Conservation (phyloP, 2,797 vertebrate species). For the Tenualosa thibaudeaui region DNA sequence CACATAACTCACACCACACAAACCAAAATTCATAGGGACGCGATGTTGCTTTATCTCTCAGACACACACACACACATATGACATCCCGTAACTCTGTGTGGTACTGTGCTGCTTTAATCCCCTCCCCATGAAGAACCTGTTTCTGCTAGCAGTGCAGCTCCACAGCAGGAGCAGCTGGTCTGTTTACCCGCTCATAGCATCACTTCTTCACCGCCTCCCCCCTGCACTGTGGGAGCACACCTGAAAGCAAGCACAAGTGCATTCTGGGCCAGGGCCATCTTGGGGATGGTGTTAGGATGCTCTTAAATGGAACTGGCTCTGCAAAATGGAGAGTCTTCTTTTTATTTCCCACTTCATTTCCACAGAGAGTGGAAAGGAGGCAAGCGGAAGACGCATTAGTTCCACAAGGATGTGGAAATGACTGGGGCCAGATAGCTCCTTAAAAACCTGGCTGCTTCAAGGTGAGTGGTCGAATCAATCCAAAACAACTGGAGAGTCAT, state of each 20-base stretch:
- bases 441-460: neutral
- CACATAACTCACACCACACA: neutral
- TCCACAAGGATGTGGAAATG: neutral
- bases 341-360: neutral
- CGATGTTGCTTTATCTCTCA: neutral
- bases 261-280: neutral
- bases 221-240: neutral
- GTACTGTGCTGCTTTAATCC: neutral
- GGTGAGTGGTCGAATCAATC: neutral
- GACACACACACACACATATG: neutral
- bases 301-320: neutral
- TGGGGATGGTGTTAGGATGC: neutral
- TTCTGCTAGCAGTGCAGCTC: constrained; percentile 13
- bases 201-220: neutral
- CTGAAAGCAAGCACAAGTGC: neutral
- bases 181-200: neutral
- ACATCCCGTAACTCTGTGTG: neutral
- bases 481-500: neutral
- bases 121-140: neutral
- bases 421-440: neutral
- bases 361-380: neutral
- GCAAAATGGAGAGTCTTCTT: neutral
- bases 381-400: neutral
- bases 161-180: constrained; percentile 18
- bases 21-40: neutral